Evolutionary conservation across 2,797 vertebrate genomes (phyloP).

Genomic region (Myripristis murdjan): DNA sequence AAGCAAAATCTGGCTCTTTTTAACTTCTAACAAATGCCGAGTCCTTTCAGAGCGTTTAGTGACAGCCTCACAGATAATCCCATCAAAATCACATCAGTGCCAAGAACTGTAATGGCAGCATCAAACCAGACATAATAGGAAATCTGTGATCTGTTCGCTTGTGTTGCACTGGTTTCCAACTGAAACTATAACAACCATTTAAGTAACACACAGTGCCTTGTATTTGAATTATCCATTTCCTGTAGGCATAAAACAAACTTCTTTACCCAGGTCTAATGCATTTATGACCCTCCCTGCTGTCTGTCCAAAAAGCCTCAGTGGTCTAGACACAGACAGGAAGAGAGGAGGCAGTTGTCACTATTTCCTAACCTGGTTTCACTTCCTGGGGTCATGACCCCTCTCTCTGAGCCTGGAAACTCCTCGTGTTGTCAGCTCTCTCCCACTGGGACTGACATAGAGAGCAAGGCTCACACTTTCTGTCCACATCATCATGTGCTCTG

Average conservation of each 20-base stretch:
- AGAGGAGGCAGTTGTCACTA: constrained; percentile 56
- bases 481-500: constrained; percentile 37
- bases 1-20: constrained; percentile 16
- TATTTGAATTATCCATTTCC: background rate
- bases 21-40: background rate
- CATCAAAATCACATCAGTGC: background rate
- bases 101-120: background rate
- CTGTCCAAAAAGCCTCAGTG: constrained; percentile 29
- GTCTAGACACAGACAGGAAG: constrained; percentile 38
- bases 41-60: background rate
- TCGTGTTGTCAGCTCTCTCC: constrained; percentile 54
- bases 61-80: background rate
- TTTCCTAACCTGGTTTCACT: constrained; percentile 64
- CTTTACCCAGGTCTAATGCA: constrained; percentile 4
- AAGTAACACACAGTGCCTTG: background rate
- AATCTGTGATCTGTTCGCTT: background rate
- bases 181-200: too few species aligned
- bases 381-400: constrained; percentile 69
- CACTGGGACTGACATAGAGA: constrained; percentile 41
- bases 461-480: constrained; percentile 29
- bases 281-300: background rate
- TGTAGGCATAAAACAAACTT: constrained; percentile 22
- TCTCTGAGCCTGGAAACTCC: constrained; percentile 48
- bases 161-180: too few species aligned
- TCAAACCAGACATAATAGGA: background rate